Conservation (phyloP, 2,113 vertebrate species). For the Gadus chalcogrammus region DNA sequence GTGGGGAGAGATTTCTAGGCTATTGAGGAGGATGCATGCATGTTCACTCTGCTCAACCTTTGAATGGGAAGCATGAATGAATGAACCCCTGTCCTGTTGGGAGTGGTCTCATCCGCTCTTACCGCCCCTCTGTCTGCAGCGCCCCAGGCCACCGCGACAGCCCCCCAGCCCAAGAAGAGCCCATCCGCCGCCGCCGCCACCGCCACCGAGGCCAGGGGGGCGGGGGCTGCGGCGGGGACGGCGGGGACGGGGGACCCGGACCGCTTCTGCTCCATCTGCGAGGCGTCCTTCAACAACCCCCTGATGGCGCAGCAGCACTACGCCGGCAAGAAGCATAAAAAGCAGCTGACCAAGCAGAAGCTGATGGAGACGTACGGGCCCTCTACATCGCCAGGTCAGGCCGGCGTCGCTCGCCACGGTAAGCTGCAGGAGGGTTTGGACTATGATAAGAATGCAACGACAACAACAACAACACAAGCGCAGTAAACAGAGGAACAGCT, state of each 20-base stretch:
- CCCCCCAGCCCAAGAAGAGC: constrained; percentile 42
- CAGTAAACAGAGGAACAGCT: too few relatives aligned
- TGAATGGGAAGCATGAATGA: too few relatives aligned
- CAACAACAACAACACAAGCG: too few relatives aligned
- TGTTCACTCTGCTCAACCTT: too few relatives aligned
- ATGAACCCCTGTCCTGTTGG: too few relatives aligned
- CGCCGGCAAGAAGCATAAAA: constrained; percentile 92
- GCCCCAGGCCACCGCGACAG: not conserved
- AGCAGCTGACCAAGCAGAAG: constrained; percentile 91
- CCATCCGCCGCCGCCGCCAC: constrained; percentile 17
- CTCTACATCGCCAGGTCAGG: constrained; percentile 67
- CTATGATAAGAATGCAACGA: too few relatives aligned
- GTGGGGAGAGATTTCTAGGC: too few relatives aligned
- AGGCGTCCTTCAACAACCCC: constrained; percentile 95
- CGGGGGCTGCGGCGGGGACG: not conserved
- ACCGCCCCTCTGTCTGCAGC: not conserved
- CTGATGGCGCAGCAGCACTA: constrained; percentile 97
- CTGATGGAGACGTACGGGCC: constrained; percentile 93
- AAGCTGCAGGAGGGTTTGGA: too few relatives aligned
- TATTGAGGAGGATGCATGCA: too few relatives aligned
- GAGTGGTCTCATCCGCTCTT: not conserved
- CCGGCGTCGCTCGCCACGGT: too few relatives aligned
- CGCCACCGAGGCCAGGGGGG: not conserved
- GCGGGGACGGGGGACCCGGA: constrained; percentile 67
- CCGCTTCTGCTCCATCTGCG: constrained; percentile 92